Evolutionary conservation across 2,113 vertebrate species (phyloP).

Genomic region (Leucosticte australis): DNA sequence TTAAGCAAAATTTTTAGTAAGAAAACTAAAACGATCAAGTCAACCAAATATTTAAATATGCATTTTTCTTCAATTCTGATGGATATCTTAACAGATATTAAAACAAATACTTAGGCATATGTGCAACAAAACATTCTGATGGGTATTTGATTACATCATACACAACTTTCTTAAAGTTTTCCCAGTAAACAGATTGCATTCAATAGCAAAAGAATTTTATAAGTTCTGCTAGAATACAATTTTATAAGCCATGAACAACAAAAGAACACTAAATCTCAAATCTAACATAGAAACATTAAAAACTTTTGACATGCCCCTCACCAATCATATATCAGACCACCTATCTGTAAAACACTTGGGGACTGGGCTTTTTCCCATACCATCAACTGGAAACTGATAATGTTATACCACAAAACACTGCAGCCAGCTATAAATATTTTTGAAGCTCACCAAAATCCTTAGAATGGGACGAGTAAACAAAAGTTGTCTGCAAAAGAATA

Average conservation of each 20-base stretch:
- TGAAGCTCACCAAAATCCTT: not conserved
- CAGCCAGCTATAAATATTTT: not conserved
- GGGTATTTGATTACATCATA: not conserved
- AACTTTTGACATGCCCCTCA: accelerated
- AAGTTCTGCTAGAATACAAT: not conserved
- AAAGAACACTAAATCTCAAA: not conserved
- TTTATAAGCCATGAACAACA: not conserved
- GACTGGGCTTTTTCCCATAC: not conserved
- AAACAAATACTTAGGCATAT: not conserved
- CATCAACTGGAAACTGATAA: not conserved
- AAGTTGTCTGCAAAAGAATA: not conserved
- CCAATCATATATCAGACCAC: not conserved
- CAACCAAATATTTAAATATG: not conserved
- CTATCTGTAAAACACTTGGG: not conserved
- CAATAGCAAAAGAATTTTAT: not conserved
- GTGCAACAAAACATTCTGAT: not conserved
- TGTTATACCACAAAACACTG: not conserved
- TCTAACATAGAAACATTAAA: accelerated
- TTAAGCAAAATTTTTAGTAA: not conserved
- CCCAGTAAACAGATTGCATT: not conserved
- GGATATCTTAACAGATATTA: not conserved
- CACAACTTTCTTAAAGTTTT: not conserved
- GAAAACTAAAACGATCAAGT: not conserved
- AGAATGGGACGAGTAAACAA: not conserved
- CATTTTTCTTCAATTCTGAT: not conserved